Conservation (phyloP, 2,113 vertebrate species). For the Ammospiza nelsoni region DNA sequence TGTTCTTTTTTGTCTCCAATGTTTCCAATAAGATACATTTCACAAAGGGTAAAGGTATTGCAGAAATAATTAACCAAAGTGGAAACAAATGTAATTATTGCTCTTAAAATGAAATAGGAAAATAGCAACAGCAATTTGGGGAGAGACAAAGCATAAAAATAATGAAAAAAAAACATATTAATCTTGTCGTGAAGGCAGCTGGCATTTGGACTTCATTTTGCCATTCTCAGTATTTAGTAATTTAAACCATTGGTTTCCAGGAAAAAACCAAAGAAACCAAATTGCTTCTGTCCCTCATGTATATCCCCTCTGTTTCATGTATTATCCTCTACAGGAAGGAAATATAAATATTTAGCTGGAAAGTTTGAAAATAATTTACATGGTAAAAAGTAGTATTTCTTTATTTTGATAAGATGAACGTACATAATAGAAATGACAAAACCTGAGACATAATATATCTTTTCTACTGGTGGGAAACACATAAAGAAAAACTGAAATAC, state of each 20-base stretch:
- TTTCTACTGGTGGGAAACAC: not conserved
- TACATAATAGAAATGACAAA: not conserved
- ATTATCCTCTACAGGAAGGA: accelerated
- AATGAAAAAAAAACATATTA: not conserved
- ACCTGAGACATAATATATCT: accelerated
- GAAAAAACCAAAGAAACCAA: not conserved
- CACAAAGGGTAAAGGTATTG: not conserved
- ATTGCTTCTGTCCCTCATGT: not conserved
- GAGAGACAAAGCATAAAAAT: not conserved
- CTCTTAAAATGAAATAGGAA: not conserved
- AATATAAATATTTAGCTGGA: not conserved
- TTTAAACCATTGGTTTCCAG: not conserved
- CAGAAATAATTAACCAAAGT: not conserved
- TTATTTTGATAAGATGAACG: not conserved
- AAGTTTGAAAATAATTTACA: not conserved
- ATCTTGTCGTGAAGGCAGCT: not conserved
- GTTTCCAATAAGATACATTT: not conserved
- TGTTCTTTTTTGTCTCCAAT: not conserved
- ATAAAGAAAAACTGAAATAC: not conserved
- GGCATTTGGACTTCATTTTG: not conserved
- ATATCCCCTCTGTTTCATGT: not conserved
- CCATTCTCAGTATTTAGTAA: not conserved
- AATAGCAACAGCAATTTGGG: not conserved
- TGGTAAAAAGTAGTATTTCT: not conserved
- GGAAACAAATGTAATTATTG: not conserved